These are phyloP conservation scores for Mastomys natalensis DNA, from an alignment of 2,113 vertebrate species.

Conservation along the genomic window DNA sequence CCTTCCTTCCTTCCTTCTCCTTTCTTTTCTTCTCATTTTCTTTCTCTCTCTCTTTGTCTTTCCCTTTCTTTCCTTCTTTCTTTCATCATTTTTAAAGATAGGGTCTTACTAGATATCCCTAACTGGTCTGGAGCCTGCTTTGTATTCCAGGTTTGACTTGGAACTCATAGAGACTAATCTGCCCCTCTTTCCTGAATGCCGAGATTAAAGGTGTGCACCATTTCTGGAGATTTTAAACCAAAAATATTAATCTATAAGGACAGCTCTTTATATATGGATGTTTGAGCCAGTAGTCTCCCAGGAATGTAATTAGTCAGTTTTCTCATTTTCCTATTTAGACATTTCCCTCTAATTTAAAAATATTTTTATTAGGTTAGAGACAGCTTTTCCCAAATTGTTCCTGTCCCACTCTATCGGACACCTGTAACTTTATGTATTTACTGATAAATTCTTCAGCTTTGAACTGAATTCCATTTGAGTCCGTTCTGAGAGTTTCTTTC, in stretches of 20 bases:
- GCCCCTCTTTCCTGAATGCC: not conserved
- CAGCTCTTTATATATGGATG: not conserved
- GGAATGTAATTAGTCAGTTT: not conserved
- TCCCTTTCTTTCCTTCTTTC: not conserved
- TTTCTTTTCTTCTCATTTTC: too few species aligned
- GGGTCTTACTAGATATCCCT: not conserved
- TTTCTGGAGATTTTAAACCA: not conserved
- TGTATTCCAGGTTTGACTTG: not conserved
- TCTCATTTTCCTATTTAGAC: conserved; percentile 28
- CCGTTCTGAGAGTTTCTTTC: conserved; percentile 82
- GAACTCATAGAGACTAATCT: not conserved
- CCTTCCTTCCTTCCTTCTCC: too few species aligned
- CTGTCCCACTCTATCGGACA: conserved; percentile 88
- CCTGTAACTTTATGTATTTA: conserved; percentile 89
- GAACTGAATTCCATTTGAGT: conserved; percentile 89
- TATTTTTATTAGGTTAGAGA: conserved; percentile 33
- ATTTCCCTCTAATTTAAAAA: not conserved
- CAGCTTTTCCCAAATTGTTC: conserved; percentile 86
- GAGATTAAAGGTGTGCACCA: not conserved
- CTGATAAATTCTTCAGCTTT: conserved; percentile 89
- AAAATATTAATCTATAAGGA: not conserved
- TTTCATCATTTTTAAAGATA: not conserved
- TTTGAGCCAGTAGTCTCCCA: not conserved
- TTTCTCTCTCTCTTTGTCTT: not conserved
- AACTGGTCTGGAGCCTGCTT: not conserved